Evolutionary conservation across 2,113 vertebrate genomes (phyloP).

Genomic region (Mixornis gularis): DNA sequence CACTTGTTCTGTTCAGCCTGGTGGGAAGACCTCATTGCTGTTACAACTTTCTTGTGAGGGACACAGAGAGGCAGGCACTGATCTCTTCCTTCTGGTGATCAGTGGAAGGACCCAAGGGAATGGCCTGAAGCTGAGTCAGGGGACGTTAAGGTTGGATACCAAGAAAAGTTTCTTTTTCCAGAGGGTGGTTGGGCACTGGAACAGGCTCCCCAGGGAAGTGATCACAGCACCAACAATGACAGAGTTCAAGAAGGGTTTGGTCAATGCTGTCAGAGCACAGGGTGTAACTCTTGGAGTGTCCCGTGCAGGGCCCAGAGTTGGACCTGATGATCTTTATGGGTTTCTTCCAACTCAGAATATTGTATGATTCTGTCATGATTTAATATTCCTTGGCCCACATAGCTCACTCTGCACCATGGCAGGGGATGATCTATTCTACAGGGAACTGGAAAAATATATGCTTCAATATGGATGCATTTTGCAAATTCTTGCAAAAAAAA

Average conservation of each 20-base stretch:
- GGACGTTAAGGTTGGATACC: background rate
- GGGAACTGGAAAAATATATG: background rate
- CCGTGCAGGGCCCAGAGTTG: accelerated
- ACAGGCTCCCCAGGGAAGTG: background rate
- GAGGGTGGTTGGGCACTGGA: accelerated
- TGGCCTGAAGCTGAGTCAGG: background rate
- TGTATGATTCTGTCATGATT: background rate
- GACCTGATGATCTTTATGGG: accelerated
- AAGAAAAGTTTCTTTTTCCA: background rate
- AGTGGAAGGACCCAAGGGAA: background rate
- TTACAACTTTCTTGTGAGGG: background rate
- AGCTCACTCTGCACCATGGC: background rate
- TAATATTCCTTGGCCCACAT: background rate
- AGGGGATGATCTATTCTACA: background rate
- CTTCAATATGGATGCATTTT: background rate
- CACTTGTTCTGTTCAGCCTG: background rate
- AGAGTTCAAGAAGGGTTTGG: background rate
- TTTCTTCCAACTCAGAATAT: background rate
- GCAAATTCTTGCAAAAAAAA: background rate
- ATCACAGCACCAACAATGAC: background rate
- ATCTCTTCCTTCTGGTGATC: background rate
- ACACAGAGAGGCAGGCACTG: background rate
- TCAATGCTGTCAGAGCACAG: too few relatives aligned
- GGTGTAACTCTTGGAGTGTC: background rate
- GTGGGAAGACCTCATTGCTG: background rate